Evolutionary conservation across 2,113 vertebrate genomes (phyloP).

Genomic region (Chloroceryle aenea): DNA sequence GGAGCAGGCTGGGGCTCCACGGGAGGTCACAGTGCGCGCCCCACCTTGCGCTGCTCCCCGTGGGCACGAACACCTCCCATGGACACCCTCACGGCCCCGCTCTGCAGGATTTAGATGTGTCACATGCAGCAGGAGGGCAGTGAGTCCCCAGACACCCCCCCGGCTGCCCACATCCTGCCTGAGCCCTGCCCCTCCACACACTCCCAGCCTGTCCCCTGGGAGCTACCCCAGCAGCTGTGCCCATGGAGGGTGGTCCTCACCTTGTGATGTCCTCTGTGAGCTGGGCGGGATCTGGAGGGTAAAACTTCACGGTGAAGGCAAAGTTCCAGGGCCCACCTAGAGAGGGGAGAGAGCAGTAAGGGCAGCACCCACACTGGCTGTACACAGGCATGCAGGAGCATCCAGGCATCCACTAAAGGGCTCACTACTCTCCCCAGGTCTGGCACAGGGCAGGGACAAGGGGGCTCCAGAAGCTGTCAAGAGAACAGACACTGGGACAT

Average conservation of each 20-base stretch:
- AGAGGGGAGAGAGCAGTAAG: neutral
- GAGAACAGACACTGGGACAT: neutral
- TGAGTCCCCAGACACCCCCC: neutral
- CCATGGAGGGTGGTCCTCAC: constrained; percentile 61
- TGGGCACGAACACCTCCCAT: fast-evolving
- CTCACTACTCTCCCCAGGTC: neutral
- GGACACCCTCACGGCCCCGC: neutral
- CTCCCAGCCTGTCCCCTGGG: neutral
- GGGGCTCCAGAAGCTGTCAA: neutral
- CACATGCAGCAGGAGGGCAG: neutral
- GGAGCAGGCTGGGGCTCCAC: neutral
- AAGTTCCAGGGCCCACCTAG: constrained; percentile 92
- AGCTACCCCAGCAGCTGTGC: neutral
- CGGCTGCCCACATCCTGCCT: neutral
- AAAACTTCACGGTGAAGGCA: constrained; percentile 95
- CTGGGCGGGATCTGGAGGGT: constrained; percentile 96
- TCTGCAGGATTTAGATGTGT: neutral
- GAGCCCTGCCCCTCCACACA: neutral
- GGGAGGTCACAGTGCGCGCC: fast-evolving
- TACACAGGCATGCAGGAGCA: neutral
- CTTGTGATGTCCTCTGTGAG: constrained; percentile 98
- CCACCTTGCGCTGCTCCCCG: neutral
- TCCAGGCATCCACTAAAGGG: neutral
- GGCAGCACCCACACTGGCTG: neutral
- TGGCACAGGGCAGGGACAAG: neutral